A percentile compares a stretch with the other conserved stretches of the same genome.
Evolutionary conservation across 2,113 vertebrate genomes (phyloP).

Genomic region (Mus spicilegus): DNA sequence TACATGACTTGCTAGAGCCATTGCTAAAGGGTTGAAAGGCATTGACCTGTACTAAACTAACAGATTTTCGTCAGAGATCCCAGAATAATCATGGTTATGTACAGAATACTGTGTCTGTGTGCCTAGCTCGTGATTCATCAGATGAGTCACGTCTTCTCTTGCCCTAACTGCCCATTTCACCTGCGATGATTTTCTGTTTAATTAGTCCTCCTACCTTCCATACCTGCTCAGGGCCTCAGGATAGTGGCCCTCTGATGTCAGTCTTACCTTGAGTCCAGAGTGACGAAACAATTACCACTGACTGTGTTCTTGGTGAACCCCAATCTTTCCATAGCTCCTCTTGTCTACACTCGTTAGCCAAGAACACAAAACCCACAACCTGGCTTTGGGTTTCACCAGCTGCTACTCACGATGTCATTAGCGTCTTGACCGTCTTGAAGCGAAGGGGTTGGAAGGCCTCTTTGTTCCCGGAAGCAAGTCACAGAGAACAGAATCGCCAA

Average conservation of each 20-base stretch:
- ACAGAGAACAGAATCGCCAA: not conserved
- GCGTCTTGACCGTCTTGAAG: not conserved
- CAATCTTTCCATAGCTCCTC: too few relatives aligned
- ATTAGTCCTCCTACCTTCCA: not conserved
- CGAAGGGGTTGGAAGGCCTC: not conserved
- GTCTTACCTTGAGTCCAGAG: not conserved
- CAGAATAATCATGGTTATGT: not conserved
- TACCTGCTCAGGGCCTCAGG: not conserved
- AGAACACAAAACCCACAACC: not conserved
- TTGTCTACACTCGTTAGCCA: not conserved
- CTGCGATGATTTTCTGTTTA: not conserved
- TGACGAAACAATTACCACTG: not conserved
- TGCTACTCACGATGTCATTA: not conserved
- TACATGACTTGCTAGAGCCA: not conserved
- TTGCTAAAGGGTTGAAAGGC: not conserved
- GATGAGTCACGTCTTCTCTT: not conserved
- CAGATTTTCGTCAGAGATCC: not conserved
- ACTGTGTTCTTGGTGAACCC: not conserved
- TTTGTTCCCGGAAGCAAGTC: not conserved
- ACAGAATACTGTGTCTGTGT: not conserved
- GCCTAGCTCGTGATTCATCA: not conserved
- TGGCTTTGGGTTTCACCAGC: not conserved
- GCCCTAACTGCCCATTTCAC: not conserved
- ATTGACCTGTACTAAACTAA: slow-evolving; percentile 19
- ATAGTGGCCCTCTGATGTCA: not conserved